Base-by-base conservation (phyloP, 2,113 vertebrate genomes). In the Protobothrops flavoviridis region DNA sequence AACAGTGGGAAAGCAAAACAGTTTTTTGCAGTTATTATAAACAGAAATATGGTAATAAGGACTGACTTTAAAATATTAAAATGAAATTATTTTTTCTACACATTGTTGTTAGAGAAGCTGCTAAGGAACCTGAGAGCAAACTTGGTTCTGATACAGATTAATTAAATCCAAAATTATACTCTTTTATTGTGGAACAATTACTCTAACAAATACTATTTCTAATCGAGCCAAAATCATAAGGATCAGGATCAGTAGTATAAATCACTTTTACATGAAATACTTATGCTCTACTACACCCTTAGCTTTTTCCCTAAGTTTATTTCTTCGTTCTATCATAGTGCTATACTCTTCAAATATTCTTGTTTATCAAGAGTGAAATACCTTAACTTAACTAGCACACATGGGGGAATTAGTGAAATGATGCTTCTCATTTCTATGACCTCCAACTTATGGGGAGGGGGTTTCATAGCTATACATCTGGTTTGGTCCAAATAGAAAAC, bases 1-100 rank as follows among this genome's bases (percentile, higher is more conserved):
- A 97, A 90, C 96, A 96, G 93, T 96, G 96, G 96, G 96, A 95
- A 95, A 95, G 61, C 11, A 94, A 91, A 96, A 85, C 52, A 94
- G 89, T 96, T 91, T 95, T 95, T 88, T 93, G 52, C 21, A 94
- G 9, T 39, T 91, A 85, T 87, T 96, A 94, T 94, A 94, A 97
- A 86, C 95, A 93, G 94, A 96, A 95, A 95, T 95, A 91, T 92
- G 95, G 94, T 1, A 93, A 50, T 91, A 96, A 94, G 94, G 88
- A 85, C 89, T 23, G 95, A 91, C 92, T 89, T 92, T 87, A 93
- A 90, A 91, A 88, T 69, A 48, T 11, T 0, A 17, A 24, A 9
- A 10, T 90, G 92, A 94, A 74, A 64, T 92, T 53, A 11, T 87
- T 93, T 93, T 8, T 93, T 90, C 92, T 26, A 61, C 86, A 93